These are phyloP conservation scores for Meloe dianella DNA, from an alignment of 2,888 invertebrate genomes.

Conservation along the genomic window DNA sequence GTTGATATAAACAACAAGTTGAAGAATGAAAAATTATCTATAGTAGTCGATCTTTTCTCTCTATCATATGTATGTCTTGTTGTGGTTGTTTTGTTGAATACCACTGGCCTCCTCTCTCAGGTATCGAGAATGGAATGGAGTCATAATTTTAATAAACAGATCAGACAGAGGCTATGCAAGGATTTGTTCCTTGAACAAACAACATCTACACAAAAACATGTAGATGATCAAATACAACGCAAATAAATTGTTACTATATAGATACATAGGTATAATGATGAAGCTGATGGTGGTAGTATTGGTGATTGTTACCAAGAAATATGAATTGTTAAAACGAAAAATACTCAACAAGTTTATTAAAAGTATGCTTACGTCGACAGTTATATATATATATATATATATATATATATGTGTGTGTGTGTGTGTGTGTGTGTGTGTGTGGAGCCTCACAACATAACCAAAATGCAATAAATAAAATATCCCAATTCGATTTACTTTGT, in stretches of 20 bases:
- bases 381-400: too few relatives aligned
- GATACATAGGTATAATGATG: neutral
- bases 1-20: slow-evolving; percentile 1
- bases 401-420: neutral
- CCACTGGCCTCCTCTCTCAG: neutral
- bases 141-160: slow-evolving; percentile 17
- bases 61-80: neutral
- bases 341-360: slow-evolving; percentile 12
- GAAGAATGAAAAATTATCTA: slow-evolving; percentile 7
- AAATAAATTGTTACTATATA: neutral
- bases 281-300: neutral
- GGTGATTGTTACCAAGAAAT: neutral
- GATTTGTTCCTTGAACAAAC: slow-evolving; percentile 2
- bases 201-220: slow-evolving; percentile 8
- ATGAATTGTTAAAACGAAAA: neutral
- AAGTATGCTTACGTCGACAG: neutral
- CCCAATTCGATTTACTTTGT: slow-evolving; percentile 41
- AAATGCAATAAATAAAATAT: slow-evolving; percentile 53
- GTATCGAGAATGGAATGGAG: slow-evolving; percentile 10
- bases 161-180: slow-evolving; percentile 12
- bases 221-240: slow-evolving; percentile 9
- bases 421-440: neutral
- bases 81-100: neutral
- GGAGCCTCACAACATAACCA: slow-evolving; percentile 41
- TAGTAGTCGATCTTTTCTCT: neutral